Evolutionary conservation across 2,797 vertebrate genomes (phyloP), one percentile per base, ranked within the genome.

Genomic region (Serranus cabrilla): DNA sequence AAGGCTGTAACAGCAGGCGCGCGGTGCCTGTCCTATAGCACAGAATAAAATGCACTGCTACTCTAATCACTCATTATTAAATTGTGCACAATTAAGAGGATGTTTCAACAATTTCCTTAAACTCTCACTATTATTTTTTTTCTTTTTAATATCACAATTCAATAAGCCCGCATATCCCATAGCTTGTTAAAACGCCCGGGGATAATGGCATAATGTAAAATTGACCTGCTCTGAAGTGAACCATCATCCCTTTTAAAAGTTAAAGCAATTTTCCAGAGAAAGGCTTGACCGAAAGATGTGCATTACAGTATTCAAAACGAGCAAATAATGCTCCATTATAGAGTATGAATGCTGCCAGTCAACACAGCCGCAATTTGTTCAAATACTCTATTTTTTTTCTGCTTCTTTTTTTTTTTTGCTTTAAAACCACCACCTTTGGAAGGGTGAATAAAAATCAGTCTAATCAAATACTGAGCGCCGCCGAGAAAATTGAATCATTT

Each of bases 321-420:
- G 94, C 96, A 97, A 97, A 98, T 98, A 99, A 98, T 97, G 96
- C 96, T 96, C 97, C 96, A 99, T 99, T 99, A 99, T 97, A 94
- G 95, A 93, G 95, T 91, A 88, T 97, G 97, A 98, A 97, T 97
- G 96, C 96, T 97, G 96, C 96, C 97, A 97, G 97, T 97, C 97
- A 97, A 96, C 95, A 96, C 95, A 95, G 96, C 94, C 96, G 96
- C 97, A 98, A 99, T 99, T 99, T 99, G 96, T 96, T 96, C 95
- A 94, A 96, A 97, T 95, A 94, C 95, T 95, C 93, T 88, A 3
- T 34, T 34, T 34, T 34, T 34, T 7, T 8, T 34, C 7, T 34
- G n/a, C 7, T 34, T 34, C 91, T 70, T 60, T 75, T 46, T 46
- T 65, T 51, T 57, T 72, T 64, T 51, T 94, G 93, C 96, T 96